phyloP scores from a whole-genome alignment of 2,797 vertebrate species.

The Bradypus variegatus region DNA sequence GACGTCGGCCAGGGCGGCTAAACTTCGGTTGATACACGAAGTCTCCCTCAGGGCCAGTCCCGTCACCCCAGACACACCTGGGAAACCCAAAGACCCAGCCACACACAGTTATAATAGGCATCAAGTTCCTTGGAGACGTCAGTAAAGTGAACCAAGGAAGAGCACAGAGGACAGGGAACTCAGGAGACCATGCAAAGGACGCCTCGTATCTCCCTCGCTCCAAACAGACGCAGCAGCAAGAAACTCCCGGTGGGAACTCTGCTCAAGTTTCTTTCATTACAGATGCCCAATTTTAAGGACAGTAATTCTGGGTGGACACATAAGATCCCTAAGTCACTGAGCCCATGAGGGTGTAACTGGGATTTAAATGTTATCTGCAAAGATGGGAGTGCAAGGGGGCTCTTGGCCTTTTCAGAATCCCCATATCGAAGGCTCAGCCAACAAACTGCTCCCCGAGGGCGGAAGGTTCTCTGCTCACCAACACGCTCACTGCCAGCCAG shows the following conservation, averaged over 20 bases:
- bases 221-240: slow-evolving; percentile 30
- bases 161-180: too few relatives aligned
- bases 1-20: slow-evolving; percentile 83
- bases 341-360: too few relatives aligned
- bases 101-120: neutral
- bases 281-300: slow-evolving; percentile 68
- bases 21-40: slow-evolving; percentile 84
- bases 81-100: neutral
- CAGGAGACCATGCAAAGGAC: too few relatives aligned
- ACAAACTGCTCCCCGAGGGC: neutral
- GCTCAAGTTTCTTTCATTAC: slow-evolving; percentile 67
- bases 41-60: slow-evolving; percentile 81
- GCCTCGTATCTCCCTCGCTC: too few relatives aligned
- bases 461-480: slow-evolving; percentile 64
- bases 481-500: slow-evolving; percentile 86
- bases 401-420: too few relatives aligned
- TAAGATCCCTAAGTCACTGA: too few relatives aligned
- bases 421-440: too few relatives aligned
- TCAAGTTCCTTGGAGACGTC: fast-evolving
- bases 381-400: too few relatives aligned
- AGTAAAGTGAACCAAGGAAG: neutral
- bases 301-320: slow-evolving; percentile 70
- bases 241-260: slow-evolving; percentile 56
- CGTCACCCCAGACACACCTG: slow-evolving; percentile 82
- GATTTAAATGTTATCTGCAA: too few relatives aligned